These are phyloP conservation scores for Gastrophryne carolinensis DNA, from an alignment of 2,797 vertebrate species.

Conservation along the genomic window DNA sequence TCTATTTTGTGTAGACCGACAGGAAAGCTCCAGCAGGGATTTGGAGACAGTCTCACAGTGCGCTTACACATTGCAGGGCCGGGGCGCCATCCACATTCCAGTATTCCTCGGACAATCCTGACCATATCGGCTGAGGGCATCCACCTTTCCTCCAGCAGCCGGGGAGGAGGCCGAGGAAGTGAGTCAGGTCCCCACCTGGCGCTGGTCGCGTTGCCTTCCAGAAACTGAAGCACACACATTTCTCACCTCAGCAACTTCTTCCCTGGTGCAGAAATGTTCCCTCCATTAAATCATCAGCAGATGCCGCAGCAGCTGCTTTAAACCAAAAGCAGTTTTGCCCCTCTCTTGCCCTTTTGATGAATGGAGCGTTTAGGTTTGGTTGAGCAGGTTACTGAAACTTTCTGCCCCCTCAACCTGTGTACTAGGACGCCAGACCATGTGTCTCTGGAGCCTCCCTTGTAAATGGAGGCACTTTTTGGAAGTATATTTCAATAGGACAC, in stretches of 20 bases:
- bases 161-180: conserved; percentile 30
- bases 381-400: too few species aligned
- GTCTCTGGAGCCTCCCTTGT: too few species aligned
- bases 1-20: neutral
- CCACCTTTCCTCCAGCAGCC: conserved; percentile 9
- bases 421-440: too few species aligned
- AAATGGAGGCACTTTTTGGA: too few species aligned
- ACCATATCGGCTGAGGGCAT: neutral
- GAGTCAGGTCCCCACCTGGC: conserved; percentile 23
- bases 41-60: neutral
- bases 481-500: too few species aligned
- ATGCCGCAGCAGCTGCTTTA: neutral
- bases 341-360: too few species aligned
- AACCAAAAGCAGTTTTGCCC: too few species aligned
- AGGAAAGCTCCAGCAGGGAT: neutral
- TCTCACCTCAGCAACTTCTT: neutral
- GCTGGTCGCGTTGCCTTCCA: neutral
- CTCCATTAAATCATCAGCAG: neutral
- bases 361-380: too few species aligned
- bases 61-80: neutral
- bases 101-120: neutral
- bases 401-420: too few species aligned
- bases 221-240: neutral
- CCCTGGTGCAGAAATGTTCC: neutral
- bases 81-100: neutral